These are phyloP conservation scores for Phodopus roborovskii DNA, from an alignment of 2,113 vertebrate species.

Conservation along the genomic window DNA sequence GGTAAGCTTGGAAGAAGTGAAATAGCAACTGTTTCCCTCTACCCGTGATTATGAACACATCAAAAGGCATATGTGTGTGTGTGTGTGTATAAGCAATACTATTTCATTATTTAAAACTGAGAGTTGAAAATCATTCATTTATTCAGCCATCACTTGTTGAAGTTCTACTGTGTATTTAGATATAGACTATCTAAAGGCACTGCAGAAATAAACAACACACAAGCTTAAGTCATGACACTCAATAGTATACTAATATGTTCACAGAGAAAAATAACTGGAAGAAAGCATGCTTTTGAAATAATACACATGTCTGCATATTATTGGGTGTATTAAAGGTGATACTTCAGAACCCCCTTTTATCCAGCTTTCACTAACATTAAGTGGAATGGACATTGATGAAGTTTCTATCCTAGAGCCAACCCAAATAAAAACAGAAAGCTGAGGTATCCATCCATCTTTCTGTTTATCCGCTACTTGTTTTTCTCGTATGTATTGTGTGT, in stretches of 20 bases:
- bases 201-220: not conserved
- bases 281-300: not conserved
- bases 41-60: not conserved
- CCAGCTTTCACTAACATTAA: not conserved
- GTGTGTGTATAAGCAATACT: not conserved
- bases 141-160: not conserved
- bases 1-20: not conserved
- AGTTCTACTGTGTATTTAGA: not conserved
- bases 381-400: not conserved
- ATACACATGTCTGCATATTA: not conserved
- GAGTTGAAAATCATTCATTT: not conserved
- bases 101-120: conserved; percentile 2
- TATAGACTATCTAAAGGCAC: not conserved
- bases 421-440: not conserved
- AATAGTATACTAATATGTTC: not conserved
- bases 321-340: not conserved
- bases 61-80: not conserved
- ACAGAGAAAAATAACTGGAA: not conserved
- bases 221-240: not conserved
- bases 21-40: not conserved
- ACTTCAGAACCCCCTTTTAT: not conserved
- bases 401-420: conserved; percentile 20
- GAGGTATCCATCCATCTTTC: not conserved
- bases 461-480: not conserved
- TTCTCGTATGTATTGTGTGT: not conserved